Base-by-base conservation (phyloP, 2,888 invertebrate genomes). In the Neoascia interrupta region DNA sequence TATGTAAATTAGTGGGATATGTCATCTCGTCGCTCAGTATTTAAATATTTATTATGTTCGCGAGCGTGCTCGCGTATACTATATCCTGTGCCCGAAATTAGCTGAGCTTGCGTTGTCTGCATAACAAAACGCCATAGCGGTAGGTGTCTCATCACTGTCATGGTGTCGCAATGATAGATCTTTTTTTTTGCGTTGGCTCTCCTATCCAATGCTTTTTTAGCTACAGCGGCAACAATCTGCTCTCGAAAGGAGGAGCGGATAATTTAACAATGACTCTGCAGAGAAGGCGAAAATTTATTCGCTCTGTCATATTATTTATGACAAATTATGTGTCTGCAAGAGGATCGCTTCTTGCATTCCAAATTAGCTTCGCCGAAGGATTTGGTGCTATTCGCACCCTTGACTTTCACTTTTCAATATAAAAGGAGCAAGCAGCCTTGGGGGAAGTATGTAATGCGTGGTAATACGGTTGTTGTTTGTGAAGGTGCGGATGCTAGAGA, bases 241-340 rank as follows among this genome's bases (percentile, higher is more conserved):
- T 28, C 21, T 36, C 60, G 39, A 28, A 31, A 45, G 64, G 36
- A 47, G 54, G 54, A 28, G 36, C 36, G 58, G 70, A 76, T 72
- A 72, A 72, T 64, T 76, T 72, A 76, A 64, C 70, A 76, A 64
- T 72, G 72, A 63, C 53, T 76, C 45, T 43, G 34, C 63, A 31
- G 49, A 69, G 45, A 66, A 34, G 72, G 63, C 58, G 70, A 76
- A 45, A 76, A 72, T 76, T 70, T 76, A 76, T 76, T 63, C 51
- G 2, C 70, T n/a, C n/a, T 72, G 64, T 72, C 70, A 47, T 60
- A 72, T 58, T 76, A 76, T 76, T 76, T 76, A 72, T 76, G 70
- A 72, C 64, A 72, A 72, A 76, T 63, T 70, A 70, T 76, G 75
- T 75, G 70, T 70, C 63, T 63, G 69, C 43, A 56, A 70, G 43